These are phyloP conservation scores for Tragulus kanchil DNA, from an alignment of 2,113 vertebrate species.

Conservation along the genomic window DNA sequence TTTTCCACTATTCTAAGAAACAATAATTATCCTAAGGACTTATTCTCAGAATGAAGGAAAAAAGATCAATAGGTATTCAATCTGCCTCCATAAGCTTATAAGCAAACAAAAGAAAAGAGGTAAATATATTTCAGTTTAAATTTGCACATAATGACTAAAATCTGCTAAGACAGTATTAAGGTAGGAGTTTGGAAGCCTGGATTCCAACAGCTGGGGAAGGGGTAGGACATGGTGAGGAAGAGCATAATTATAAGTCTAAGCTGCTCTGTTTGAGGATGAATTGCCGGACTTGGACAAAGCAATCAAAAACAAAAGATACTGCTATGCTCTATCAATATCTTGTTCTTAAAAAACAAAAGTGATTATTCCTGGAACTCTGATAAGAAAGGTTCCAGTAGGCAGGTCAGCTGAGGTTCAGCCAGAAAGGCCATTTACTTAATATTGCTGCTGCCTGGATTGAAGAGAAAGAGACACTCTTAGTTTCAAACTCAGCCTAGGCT, in stretches of 20 bases:
- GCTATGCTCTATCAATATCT: conserved; percentile 47
- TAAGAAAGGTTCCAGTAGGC: conserved; percentile 66
- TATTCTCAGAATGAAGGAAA: not conserved
- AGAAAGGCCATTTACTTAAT: conserved; percentile 52
- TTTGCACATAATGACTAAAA: not conserved
- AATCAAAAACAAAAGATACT: not conserved
- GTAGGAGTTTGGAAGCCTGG: not conserved
- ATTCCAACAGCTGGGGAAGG: not conserved
- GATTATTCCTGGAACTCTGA: conserved; percentile 74
- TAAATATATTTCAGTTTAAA: not conserved
- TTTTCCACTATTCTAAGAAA: not conserved
- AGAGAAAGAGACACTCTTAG: not conserved
- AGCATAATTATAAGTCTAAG: not conserved
- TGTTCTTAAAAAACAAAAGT: conserved; percentile 57
- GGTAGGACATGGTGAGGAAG: not conserved
- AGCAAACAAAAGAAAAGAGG: not conserved
- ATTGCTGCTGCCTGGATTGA: not conserved
- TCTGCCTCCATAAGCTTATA: not conserved
- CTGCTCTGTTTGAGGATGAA: not conserved
- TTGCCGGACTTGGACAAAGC: not conserved
- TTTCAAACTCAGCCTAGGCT: conserved; percentile 3
- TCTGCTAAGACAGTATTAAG: not conserved
- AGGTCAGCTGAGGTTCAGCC: conserved; percentile 69
- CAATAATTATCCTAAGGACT: not conserved
- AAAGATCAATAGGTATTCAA: not conserved